These are phyloP conservation scores for Eulemur mongoz DNA, from an alignment of 2,797 vertebrate genomes.

Conservation along the genomic window DNA sequence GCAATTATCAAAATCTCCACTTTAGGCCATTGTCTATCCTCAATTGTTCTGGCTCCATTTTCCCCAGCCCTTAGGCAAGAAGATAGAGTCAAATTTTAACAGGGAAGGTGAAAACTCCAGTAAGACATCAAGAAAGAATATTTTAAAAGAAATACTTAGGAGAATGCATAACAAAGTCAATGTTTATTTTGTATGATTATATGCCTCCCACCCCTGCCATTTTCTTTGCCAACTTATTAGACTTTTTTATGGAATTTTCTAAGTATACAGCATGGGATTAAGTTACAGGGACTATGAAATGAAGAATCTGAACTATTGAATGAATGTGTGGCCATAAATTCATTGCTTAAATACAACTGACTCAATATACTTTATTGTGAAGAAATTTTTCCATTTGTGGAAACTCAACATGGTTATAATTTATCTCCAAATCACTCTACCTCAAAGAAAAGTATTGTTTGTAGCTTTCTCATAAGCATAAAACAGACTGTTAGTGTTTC, in stretches of 20 bases:
- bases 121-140: neutral
- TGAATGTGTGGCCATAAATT: neutral
- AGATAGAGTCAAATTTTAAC: neutral
- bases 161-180: neutral
- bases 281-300: neutral
- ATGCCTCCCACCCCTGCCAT: neutral
- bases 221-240: constrained; percentile 19
- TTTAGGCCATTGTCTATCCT: neutral
- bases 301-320: neutral
- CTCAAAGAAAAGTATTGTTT: neutral
- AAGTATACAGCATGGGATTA: neutral
- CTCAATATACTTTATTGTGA: neutral
- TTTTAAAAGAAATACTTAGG: neutral
- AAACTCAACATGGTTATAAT: neutral
- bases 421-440: neutral
- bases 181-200: neutral
- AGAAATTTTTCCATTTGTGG: neutral
- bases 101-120: neutral
- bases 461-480: neutral
- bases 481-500: neutral
- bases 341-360: neutral
- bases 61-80: neutral
- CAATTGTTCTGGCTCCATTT: neutral
- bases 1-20: neutral
- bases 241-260: neutral